Conservation (phyloP, 2,888 invertebrate genomes). For the Euzophera pinguis region DNA sequence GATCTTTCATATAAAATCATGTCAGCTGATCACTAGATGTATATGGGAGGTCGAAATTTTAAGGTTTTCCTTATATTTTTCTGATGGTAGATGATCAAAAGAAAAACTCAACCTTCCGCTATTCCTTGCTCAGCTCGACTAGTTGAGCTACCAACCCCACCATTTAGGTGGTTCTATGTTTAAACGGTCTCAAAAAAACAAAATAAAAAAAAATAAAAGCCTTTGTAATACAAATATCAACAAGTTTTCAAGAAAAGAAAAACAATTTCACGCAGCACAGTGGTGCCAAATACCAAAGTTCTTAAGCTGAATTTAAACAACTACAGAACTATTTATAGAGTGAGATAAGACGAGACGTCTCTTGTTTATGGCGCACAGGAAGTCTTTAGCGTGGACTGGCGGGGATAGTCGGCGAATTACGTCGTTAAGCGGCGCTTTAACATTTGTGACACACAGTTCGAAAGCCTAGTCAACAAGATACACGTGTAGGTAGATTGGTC, state of each 20-base stretch:
- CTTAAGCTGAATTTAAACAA: constrained; percentile 20
- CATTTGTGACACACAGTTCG: constrained; percentile 31
- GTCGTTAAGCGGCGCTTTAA: constrained; percentile 50
- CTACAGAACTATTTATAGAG: constrained; percentile 53
- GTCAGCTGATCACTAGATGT: too few relatives aligned
- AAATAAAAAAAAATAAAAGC: neutral
- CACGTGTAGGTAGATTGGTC: too few relatives aligned
- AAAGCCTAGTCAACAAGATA: neutral
- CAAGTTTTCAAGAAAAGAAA: neutral
- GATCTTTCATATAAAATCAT: too few relatives aligned
- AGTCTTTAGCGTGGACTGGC: constrained; percentile 60
- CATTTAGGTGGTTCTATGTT: too few relatives aligned
- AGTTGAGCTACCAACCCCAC: too few relatives aligned
- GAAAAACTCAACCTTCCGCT: too few relatives aligned
- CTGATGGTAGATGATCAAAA: too few relatives aligned
- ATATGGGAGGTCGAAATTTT: too few relatives aligned
- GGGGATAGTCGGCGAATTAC: constrained; percentile 44
- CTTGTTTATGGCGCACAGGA: constrained; percentile 63
- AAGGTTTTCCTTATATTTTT: too few relatives aligned
- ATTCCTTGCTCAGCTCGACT: too few relatives aligned
- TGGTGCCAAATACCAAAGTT: neutral
- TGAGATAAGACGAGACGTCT: constrained; percentile 59
- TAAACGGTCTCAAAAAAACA: too few relatives aligned
- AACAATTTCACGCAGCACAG: neutral
- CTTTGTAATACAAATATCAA: too few relatives aligned